Evolutionary conservation across 2,797 vertebrate genomes (phyloP).

Genomic region (Centropyge bicolor): DNA sequence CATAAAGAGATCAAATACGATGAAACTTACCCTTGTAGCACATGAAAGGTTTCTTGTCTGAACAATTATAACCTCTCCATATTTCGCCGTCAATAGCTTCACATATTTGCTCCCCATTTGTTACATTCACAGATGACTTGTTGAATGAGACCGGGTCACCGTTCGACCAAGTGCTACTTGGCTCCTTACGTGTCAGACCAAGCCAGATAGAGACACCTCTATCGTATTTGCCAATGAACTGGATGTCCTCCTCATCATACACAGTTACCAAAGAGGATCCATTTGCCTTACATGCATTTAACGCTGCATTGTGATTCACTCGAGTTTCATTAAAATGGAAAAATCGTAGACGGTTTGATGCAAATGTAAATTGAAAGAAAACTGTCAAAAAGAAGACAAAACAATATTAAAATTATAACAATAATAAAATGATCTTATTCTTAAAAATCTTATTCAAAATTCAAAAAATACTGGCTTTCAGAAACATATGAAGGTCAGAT

Average conservation of each 20-base stretch:
- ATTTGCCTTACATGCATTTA: accelerated
- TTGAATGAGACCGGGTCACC: accelerated
- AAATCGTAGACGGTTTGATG: slow-evolving; percentile 18
- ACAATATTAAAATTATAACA: background rate
- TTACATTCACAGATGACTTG: accelerated
- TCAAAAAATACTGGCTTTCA: background rate
- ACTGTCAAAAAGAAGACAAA: slow-evolving; percentile 28
- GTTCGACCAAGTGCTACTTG: slow-evolving; percentile 41
- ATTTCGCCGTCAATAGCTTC: background rate
- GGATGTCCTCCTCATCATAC: slow-evolving; percentile 34
- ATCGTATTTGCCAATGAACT: accelerated
- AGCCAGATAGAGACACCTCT: background rate
- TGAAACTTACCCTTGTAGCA: slow-evolving; percentile 62
- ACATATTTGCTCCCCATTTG: background rate
- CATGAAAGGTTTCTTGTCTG: slow-evolving; percentile 31
- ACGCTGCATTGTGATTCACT: accelerated
- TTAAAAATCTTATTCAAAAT: background rate
- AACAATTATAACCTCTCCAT: slow-evolving; percentile 4
- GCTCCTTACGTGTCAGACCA: background rate
- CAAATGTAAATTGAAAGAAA: slow-evolving; percentile 20
- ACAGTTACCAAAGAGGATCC: slow-evolving; percentile 35
- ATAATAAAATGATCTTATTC: background rate
- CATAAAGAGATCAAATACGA: background rate
- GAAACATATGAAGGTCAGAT: background rate
- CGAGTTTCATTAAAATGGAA: accelerated